Percentiles rank a stretch among this genome's conserved stretches.
phyloP scores from a whole-genome alignment of 2,797 vertebrate species.

The Myotis daubentonii region DNA sequence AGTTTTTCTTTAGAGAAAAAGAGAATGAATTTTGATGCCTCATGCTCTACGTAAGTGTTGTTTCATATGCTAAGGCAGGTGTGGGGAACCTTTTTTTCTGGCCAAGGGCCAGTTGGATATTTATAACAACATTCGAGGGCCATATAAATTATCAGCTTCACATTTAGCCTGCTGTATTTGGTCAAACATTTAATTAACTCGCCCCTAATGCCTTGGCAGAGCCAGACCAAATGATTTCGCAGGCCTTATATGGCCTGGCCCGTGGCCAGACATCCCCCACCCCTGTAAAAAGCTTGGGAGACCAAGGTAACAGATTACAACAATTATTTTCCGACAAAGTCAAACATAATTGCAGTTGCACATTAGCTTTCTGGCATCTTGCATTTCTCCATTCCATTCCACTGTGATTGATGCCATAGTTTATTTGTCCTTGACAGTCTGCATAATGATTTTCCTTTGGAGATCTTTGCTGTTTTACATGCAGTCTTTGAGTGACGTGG shows the following conservation, averaged over 20 bases:
- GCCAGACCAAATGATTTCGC: too few relatives aligned
- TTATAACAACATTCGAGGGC: too few relatives aligned
- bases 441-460: constrained; percentile 80
- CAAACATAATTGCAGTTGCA: constrained; percentile 35
- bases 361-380: constrained; percentile 36
- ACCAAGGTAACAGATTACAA: constrained; percentile 2
- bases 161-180: too few relatives aligned
- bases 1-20: background rate
- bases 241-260: too few relatives aligned
- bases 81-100: too few relatives aligned
- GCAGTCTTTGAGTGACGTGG: constrained; percentile 80
- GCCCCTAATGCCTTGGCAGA: too few relatives aligned
- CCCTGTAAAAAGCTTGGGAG: background rate
- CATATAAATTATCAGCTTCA: too few relatives aligned
- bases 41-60: background rate
- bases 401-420: constrained; percentile 69
- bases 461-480: constrained; percentile 81
- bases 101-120: too few relatives aligned
- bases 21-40: constrained; percentile 24
- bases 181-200: too few relatives aligned
- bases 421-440: constrained; percentile 84
- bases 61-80: background rate
- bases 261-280: too few relatives aligned
- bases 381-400: background rate
- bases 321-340: constrained; percentile 62